These are phyloP conservation scores for Hedychridium roseum DNA, from an alignment of 2,888 invertebrate genomes.

Conservation along the genomic window DNA sequence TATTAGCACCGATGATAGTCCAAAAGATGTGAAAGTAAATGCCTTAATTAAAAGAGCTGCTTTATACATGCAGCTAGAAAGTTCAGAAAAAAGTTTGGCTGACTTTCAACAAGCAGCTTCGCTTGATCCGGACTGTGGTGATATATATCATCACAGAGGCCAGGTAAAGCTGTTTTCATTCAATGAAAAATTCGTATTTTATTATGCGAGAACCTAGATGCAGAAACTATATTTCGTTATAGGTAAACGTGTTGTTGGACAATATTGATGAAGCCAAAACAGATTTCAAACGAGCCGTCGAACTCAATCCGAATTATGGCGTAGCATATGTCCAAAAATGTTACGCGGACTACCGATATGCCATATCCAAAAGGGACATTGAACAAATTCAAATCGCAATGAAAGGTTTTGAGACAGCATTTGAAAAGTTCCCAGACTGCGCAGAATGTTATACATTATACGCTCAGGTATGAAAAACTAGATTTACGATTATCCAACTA, in stretches of 20 bases:
- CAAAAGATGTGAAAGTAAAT: conserved; percentile 77
- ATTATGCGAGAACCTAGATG: no score
- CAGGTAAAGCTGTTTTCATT: conserved; percentile 63
- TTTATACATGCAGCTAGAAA: conserved; percentile 81
- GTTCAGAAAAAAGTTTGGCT: conserved; percentile 75
- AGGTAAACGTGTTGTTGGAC: conserved; percentile 85
- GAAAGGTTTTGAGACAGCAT: conserved; percentile 77
- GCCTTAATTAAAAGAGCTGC: conserved; percentile 90
- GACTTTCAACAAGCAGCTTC: conserved; percentile 83
- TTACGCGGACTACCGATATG: conserved; percentile 84
- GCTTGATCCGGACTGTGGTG: conserved; percentile 82
- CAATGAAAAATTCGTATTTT: no score
- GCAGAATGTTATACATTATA: conserved; percentile 88
- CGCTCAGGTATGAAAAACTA: conserved; percentile 75
- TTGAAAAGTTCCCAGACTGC: conserved; percentile 83
- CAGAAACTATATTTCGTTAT: conserved; percentile 51
- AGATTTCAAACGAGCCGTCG: conserved; percentile 85
- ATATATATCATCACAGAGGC: conserved; percentile 92
- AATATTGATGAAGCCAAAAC: conserved; percentile 80
- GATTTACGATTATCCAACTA: conserved; percentile 7
- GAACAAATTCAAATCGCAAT: conserved; percentile 73
- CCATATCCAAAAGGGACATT: conserved; percentile 70
- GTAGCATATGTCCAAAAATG: conserved; percentile 90
- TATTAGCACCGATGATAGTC: conserved; percentile 72
- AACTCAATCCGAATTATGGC: conserved; percentile 83